Percentiles rank a stretch among this genome's conserved stretches.
Evolutionary conservation across 2,888 invertebrate species (phyloP).

Genomic region (Acanthacorydalis orientalis): DNA sequence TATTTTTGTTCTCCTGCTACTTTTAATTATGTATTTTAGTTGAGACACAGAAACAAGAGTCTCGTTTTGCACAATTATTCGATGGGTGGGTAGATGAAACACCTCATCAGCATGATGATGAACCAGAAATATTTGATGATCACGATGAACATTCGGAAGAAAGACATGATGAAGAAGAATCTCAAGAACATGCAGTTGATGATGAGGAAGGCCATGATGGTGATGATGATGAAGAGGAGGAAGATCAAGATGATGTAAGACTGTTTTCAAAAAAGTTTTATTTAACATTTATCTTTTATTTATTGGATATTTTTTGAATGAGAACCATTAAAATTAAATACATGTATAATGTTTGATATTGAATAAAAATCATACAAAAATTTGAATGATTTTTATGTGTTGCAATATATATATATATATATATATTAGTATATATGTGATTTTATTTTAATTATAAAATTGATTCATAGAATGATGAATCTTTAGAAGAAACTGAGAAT

Average conservation of each 20-base stretch:
- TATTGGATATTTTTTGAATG: too few species aligned
- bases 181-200: constrained; percentile 16
- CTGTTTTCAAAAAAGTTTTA: not conserved
- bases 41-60: constrained; percentile 41
- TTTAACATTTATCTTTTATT: too few species aligned
- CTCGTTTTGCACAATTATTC: constrained; percentile 55
- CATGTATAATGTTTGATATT: too few species aligned
- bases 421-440: too few species aligned
- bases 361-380: too few species aligned
- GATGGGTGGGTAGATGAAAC: constrained; percentile 63
- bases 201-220: constrained; percentile 15
- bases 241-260: constrained; percentile 11
- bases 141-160: constrained; percentile 33
- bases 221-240: constrained; percentile 19
- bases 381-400: too few species aligned
- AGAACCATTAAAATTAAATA: too few species aligned
- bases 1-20: not conserved
- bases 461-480: constrained; percentile 9
- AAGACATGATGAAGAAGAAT: constrained; percentile 29
- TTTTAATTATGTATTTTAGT: constrained; percentile 23
- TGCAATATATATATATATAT: too few species aligned
- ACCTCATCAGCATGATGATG: constrained; percentile 23
- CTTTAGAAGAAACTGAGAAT: constrained; percentile 11
- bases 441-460: constrained; percentile 4
- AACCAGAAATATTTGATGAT: constrained; percentile 12